A percentile compares a stretch with the other conserved stretches of the same genome.
These are phyloP conservation scores for Halyomorpha halys DNA, from an alignment of 1,140 invertebrate genomes.

Conservation along the genomic window DNA sequence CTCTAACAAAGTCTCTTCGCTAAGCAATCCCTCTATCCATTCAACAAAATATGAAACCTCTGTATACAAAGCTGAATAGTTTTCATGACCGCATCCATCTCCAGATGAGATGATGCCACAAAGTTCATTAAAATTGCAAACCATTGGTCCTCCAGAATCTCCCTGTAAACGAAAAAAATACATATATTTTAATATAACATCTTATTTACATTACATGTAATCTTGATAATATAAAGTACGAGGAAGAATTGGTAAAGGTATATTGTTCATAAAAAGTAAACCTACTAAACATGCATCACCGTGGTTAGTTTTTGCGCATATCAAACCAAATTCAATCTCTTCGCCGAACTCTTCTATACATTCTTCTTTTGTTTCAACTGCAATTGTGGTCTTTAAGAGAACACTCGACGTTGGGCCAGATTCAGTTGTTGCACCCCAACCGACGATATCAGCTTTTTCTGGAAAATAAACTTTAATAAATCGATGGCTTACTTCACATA, in stretches of 20 bases:
- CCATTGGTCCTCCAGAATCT: conserved; percentile 18
- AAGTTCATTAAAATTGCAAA: background rate
- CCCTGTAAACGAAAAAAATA: conserved; percentile 7
- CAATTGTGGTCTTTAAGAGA: background rate
- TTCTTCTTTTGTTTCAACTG: background rate
- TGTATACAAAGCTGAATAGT: conserved; percentile 4
- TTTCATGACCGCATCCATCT: conserved; percentile 1
- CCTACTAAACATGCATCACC: conserved; percentile 8
- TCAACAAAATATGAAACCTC: conserved; percentile 1
- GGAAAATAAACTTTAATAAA: background rate
- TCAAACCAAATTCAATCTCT: background rate
- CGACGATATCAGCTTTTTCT: background rate
- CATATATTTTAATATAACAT: background rate
- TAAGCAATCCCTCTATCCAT: background rate
- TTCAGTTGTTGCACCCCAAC: conserved; percentile 12
- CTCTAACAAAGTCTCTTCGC: background rate
- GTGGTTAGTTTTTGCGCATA: background rate
- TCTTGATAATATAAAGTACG: no score
- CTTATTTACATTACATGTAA: no score
- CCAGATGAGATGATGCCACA: conserved; percentile 10
- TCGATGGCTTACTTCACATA: no score
- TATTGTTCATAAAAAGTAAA: background rate
- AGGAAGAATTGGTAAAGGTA: background rate
- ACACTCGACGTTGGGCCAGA: background rate
- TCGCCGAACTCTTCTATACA: conserved; percentile 15